Base-by-base conservation (phyloP, 2,113 vertebrate species). In the Lamprotornis superbus region DNA sequence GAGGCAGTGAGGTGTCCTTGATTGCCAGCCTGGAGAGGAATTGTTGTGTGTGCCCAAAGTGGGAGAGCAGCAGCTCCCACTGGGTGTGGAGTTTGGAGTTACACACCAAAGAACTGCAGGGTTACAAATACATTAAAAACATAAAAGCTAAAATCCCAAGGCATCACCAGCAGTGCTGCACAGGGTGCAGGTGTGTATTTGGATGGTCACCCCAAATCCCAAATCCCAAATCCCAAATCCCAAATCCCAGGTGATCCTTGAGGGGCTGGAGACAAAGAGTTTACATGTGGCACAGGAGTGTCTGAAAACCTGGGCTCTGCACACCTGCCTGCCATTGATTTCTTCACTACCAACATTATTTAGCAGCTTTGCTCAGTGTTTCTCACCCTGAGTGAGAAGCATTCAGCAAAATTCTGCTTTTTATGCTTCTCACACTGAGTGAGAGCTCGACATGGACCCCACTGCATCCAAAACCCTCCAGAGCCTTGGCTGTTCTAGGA, bases 81-180 rank as follows among this genome's bases (percentile, higher is more conserved):
- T 50, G 12, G 1, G 0, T 50, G 2, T 50, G 46, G 46, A 21
- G 28, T 16, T 33, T 7, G 2, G 30, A 33, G 28, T 61, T 21
- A 3, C 0, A 3, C 57, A 40, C 35, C 2, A 12, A 63, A n/a
- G 30, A 50, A 6, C 7, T 40, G 28, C 35, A 50, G 57, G 17
- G 2, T 50, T 5, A 27, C 35, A 77, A 21, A 50, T 8, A 0
- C 0, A 25, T 52, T 18, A 1, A 12, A 40, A 52, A 2, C 10
- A 52, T 1, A 63, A 40, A n/a, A 28, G 3, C 10, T 5, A 6
- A n/a, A 39, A 27, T 63, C 13, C 23, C 1, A 21, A 28, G 47
- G 37, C 30, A 78, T 52, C 46, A 52, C 47, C 52, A 84, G 19
- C 37, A 53, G 2, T 60, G 50, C 31, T 39, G 49, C 56, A 16